Conservation (phyloP, 2,113 vertebrate genomes). For the Oreocharis arfaki region DNA sequence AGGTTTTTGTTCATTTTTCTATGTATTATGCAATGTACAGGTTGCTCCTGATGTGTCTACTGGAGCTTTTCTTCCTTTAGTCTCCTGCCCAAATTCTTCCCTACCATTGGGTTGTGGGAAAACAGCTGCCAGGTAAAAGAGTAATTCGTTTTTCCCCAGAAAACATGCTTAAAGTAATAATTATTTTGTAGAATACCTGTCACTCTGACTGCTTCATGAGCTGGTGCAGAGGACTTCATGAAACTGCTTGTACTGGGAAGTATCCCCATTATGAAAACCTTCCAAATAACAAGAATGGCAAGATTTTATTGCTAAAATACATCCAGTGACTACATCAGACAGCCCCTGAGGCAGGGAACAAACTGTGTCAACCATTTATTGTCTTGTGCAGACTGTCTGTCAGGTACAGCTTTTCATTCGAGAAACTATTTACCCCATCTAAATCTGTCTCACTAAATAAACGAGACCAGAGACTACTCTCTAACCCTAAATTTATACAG, state of each 20-base stretch:
- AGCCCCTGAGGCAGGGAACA: not conserved
- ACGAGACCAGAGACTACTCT: accelerated
- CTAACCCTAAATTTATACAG: not conserved
- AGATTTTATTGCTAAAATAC: not conserved
- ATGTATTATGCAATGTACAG: accelerated
- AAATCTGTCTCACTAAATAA: not conserved
- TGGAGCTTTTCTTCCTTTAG: not conserved
- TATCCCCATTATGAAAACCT: not conserved
- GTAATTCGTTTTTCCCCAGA: not conserved
- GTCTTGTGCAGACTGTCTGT: not conserved
- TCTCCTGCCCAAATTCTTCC: not conserved
- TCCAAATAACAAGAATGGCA: not conserved
- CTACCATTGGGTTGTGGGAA: not conserved
- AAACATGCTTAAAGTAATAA: not conserved
- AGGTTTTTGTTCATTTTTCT: accelerated
- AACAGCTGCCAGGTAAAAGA: not conserved
- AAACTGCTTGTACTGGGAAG: not conserved
- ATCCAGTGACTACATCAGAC: accelerated
- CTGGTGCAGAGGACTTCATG: not conserved
- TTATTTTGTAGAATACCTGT: not conserved
- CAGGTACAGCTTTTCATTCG: not conserved
- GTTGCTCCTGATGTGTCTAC: accelerated
- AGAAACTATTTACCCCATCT: not conserved
- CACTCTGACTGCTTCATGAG: not conserved
- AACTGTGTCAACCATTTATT: accelerated